Evolutionary conservation across 1,140 invertebrate genomes (phyloP).

Genomic region (Halesus radiatus): DNA sequence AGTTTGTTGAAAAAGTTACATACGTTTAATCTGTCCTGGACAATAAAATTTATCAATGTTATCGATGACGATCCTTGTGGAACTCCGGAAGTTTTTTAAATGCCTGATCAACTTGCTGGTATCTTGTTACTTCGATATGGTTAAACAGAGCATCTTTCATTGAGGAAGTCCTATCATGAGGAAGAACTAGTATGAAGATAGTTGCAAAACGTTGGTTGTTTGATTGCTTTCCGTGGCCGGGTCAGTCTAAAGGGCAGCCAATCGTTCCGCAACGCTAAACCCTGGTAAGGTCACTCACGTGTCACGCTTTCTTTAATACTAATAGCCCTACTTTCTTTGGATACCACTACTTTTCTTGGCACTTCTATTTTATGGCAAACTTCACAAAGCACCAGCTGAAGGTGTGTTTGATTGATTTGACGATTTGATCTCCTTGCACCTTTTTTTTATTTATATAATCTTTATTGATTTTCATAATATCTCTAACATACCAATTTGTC

Average conservation of each 20-base stretch:
- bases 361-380: constrained; percentile 5
- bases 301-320: constrained; percentile 13
- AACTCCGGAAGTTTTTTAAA: background rate
- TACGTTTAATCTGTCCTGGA: too few relatives aligned
- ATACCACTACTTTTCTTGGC: constrained; percentile 8
- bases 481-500: too few relatives aligned
- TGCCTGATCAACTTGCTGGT: too few relatives aligned
- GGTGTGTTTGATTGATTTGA: too few relatives aligned
- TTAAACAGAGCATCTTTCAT: background rate
- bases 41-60: background rate
- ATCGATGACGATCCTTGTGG: background rate
- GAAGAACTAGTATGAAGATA: constrained; percentile 44
- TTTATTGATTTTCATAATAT: too few relatives aligned
- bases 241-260: constrained; percentile 70
- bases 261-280: constrained; percentile 71
- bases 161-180: background rate
- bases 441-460: too few relatives aligned
- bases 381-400: background rate
- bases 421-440: too few relatives aligned
- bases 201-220: constrained; percentile 57
- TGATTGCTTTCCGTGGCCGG: constrained; percentile 53
- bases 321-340: constrained; percentile 13
- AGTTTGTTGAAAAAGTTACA: background rate
- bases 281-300: constrained; percentile 65
- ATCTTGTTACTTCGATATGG: background rate